Evolutionary conservation across 2,797 vertebrate species (phyloP).

Genomic region (Enteromius treurensis): DNA sequence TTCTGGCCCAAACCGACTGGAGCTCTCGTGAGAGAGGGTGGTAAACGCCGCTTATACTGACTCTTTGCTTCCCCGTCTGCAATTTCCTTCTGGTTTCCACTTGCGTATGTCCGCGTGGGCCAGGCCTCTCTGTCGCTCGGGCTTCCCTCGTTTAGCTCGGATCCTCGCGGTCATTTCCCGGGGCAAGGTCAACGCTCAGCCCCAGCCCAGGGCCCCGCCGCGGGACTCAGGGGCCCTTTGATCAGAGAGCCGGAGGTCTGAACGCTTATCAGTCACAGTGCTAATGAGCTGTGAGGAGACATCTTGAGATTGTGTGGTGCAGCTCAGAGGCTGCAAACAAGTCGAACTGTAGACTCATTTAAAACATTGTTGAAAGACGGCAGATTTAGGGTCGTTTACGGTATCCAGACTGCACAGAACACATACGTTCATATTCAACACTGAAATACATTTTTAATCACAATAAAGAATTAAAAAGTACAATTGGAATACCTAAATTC

Average conservation of each 20-base stretch:
- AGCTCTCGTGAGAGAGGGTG: conserved; percentile 86
- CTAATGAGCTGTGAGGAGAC: conserved; percentile 51
- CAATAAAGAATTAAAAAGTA: neutral
- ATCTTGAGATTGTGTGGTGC: conserved; percentile 27
- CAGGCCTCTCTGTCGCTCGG: conserved; percentile 68
- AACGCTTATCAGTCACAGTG: conserved; percentile 32
- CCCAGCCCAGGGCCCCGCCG: conserved; percentile 46
- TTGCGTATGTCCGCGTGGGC: conserved; percentile 89
- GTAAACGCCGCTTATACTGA: conserved; percentile 84
- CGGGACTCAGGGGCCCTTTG: conserved; percentile 27
- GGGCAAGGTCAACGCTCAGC: conserved; percentile 81
- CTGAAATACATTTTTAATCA: neutral
- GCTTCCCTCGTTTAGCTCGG: conserved; percentile 77
- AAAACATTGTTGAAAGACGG: neutral
- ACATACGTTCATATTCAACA: neutral
- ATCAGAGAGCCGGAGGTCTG: conserved; percentile 28
- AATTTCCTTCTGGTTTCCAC: conserved; percentile 94
- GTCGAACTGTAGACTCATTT: neutral
- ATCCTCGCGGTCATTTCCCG: conserved; percentile 78
- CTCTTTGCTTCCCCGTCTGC: conserved; percentile 86
- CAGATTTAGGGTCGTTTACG: neutral
- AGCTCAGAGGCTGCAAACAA: conserved; percentile 26
- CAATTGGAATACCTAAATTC: neutral
- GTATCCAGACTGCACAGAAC: neutral
- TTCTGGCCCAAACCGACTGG: conserved; percentile 82